Percentiles rank a stretch among this genome's conserved stretches.
Evolutionary conservation across 2,888 invertebrate genomes (phyloP).

Genomic region (Volucella inanis): DNA sequence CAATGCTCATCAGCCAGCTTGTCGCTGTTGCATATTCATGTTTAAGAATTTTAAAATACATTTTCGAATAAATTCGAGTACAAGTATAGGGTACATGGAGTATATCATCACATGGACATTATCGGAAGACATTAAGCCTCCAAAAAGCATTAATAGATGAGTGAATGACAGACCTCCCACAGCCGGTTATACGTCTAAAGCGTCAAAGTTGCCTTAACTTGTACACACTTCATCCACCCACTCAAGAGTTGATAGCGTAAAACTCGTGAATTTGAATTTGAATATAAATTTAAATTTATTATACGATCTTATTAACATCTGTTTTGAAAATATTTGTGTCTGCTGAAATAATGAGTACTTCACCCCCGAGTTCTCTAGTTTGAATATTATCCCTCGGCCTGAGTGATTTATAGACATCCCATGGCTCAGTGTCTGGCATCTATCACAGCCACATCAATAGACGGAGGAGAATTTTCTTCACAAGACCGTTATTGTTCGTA

Average conservation of each 20-base stretch:
- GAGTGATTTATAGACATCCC: slow-evolving; percentile 56
- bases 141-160: slow-evolving; percentile 36
- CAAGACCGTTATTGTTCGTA: slow-evolving; percentile 44
- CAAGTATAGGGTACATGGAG: neutral
- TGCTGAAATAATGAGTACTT: slow-evolving; percentile 32
- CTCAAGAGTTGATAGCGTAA: slow-evolving; percentile 49
- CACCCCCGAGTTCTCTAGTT: neutral
- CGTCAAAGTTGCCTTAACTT: neutral
- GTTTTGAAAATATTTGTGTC: slow-evolving; percentile 61
- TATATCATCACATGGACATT: slow-evolving; percentile 14
- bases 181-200: slow-evolving; percentile 2
- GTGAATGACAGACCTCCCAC: slow-evolving; percentile 30
- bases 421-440: slow-evolving; percentile 57
- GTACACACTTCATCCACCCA: slow-evolving; percentile 39
- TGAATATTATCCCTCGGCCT: neutral
- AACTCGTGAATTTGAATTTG: slow-evolving; percentile 45
- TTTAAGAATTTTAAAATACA: slow-evolving; percentile 11
- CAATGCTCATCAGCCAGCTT: slow-evolving; percentile 5
- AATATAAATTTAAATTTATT: slow-evolving; percentile 64
- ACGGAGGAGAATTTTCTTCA: slow-evolving; percentile 36
- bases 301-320: slow-evolving; percentile 69
- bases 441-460: slow-evolving; percentile 60
- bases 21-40: slow-evolving; percentile 10
- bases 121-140: slow-evolving; percentile 17
- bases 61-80: too few relatives aligned